Percentiles rank a stretch among this genome's conserved stretches.
phyloP scores from a whole-genome alignment of 2,113 vertebrate genomes.

The Lophochroa leadbeateri region DNA sequence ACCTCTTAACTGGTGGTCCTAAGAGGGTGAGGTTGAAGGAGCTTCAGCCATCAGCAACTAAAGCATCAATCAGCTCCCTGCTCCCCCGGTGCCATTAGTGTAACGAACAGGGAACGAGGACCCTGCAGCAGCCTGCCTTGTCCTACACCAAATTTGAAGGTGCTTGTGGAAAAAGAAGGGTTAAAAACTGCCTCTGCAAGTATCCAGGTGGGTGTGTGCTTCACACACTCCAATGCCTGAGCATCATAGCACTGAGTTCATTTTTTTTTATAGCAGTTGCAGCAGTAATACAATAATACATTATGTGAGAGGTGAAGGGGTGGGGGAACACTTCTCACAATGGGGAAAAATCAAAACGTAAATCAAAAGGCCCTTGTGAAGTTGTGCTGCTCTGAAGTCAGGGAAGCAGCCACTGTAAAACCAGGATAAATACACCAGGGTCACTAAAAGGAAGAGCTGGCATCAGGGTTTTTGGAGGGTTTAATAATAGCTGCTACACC shows the following conservation, averaged over 20 bases:
- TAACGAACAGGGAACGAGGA: background rate
- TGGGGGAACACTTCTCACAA: background rate
- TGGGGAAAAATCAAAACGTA: background rate
- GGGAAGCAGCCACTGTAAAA: background rate
- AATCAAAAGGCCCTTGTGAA: constrained; percentile 1
- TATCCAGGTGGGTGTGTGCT: constrained; percentile 28
- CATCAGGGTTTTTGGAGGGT: background rate
- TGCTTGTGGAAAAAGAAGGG: background rate
- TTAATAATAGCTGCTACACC: background rate
- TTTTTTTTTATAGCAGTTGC: background rate
- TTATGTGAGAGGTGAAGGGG: constrained; percentile 1
- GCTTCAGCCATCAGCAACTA: background rate
- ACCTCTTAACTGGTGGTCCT: background rate
- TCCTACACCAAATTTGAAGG: background rate
- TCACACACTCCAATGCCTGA: background rate
- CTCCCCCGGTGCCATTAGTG: background rate
- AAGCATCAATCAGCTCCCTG: background rate
- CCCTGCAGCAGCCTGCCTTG: background rate
- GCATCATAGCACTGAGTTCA: background rate
- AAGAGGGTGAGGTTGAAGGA: background rate
- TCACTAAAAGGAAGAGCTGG: background rate
- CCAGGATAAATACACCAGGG: background rate
- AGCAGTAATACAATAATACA: background rate
- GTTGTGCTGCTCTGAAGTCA: background rate
- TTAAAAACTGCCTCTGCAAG: constrained; percentile 38